phyloP scores from a whole-genome alignment of 2,113 vertebrate genomes.

The Brachypteracias leptosomus region DNA sequence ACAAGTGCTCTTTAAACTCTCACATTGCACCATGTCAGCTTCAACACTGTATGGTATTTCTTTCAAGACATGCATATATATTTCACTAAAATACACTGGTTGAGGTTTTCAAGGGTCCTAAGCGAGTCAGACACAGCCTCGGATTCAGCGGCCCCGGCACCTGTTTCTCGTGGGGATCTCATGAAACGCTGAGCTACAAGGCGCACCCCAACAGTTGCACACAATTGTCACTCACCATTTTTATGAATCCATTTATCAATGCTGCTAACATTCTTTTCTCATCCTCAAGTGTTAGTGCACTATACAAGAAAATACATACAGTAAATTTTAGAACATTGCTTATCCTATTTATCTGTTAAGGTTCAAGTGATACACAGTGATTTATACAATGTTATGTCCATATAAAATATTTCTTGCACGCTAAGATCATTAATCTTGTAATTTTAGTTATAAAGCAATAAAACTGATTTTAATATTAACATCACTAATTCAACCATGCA shows the following conservation, averaged over 20 bases:
- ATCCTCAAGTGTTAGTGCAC: constrained; percentile 93
- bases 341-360: background rate
- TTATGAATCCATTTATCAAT: constrained; percentile 94
- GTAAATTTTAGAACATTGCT: background rate
- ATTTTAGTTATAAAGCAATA: background rate
- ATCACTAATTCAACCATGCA: background rate
- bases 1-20: background rate
- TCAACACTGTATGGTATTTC: background rate
- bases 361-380: background rate
- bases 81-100: background rate
- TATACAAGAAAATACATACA: constrained; percentile 57
- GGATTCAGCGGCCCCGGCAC: background rate
- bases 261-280: constrained; percentile 88
- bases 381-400: background rate
- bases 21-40: background rate
- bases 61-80: background rate
- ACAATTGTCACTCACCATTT: constrained; percentile 83
- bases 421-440: background rate
- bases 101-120: background rate
- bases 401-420: background rate
- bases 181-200: background rate
- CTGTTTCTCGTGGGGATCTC: background rate
- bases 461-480: background rate
- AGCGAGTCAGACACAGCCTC: background rate
- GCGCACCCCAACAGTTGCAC: background rate